A percentile compares a stretch with the other conserved stretches of the same genome.
Conservation (phyloP, 2,113 vertebrate genomes). For the Tylochromis polylepis region DNA sequence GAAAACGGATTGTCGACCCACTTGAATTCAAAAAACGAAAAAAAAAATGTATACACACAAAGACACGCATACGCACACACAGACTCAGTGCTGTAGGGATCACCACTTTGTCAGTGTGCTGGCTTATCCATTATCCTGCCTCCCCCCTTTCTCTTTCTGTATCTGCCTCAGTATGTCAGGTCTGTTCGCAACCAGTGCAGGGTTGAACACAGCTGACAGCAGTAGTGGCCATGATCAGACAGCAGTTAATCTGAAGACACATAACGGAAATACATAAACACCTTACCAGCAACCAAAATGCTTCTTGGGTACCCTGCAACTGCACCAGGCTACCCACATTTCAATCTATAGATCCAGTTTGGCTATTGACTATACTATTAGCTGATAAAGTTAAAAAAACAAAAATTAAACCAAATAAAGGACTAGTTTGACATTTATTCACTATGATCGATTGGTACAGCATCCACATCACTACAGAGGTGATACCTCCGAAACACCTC, state of each 20-base stretch:
- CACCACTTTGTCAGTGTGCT: slow-evolving; percentile 56
- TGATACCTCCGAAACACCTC: neutral
- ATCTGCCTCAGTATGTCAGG: slow-evolving; percentile 30
- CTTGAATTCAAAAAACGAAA: neutral
- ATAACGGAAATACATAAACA: slow-evolving; percentile 19
- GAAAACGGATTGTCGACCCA: slow-evolving; percentile 41
- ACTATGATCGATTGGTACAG: neutral
- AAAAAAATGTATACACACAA: neutral
- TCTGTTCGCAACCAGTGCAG: neutral
- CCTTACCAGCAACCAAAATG: neutral
- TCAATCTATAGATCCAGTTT: neutral
- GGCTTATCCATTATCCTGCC: slow-evolving; percentile 52
- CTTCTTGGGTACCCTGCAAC: neutral
- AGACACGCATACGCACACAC: neutral
- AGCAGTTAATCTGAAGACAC: slow-evolving; percentile 5
- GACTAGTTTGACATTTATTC: neutral
- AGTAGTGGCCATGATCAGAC: slow-evolving; percentile 30
- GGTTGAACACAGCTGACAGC: slow-evolving; percentile 35
- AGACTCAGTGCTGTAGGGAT: slow-evolving; percentile 23
- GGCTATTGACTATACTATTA: neutral
- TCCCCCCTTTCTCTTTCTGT: neutral
- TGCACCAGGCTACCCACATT: neutral
- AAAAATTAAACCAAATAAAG: neutral
- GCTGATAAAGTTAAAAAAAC: neutral
- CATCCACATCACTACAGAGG: neutral